Evolutionary conservation across 1,140 invertebrate genomes (phyloP), one percentile per base, ranked within the genome.

Genomic region (Dryas iulia): DNA sequence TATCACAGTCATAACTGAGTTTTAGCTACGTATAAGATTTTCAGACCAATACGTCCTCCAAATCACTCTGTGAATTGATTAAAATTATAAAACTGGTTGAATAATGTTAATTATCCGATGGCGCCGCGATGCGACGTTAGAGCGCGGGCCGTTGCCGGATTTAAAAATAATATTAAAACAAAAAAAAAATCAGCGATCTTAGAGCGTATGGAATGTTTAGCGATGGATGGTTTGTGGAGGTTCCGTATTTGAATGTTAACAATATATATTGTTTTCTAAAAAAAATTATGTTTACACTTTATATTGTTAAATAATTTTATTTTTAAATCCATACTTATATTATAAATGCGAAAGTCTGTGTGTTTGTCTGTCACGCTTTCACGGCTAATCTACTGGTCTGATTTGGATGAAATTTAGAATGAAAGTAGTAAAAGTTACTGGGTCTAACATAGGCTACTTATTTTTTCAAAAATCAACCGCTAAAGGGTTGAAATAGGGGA

Each of bases 81-180:
- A 84, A 81, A 79, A 77, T 77, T 78, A 78, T 78, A 75, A 71
- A 87, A 87, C 85, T 83, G 82, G 85, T 85, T 71, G 77, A 78
- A 75, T 72, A 76, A 79, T 77, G 62, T 74, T 78, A 82, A 77
- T 76, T 78, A 77, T 81, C 71, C 66, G 68, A 66, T 80, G 84
- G 82, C 81, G 82, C 83, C 81, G 74, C 74, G 75, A 56, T 56
- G 53, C 77, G 75, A 83, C 75, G 82, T 82, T 83, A 84, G 79
- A 82, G 53, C 56, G 67, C 59, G 47, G 66, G 26, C 83, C 81
- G 79, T 81, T 84, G 83, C 71, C 80, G 81, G 83, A 82, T 84
- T 86, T 80, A 79, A 86, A 87, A 87, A 83, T 79, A 81, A 83
- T 81, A 78, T 82, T 77, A 76, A 77, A 81, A 80, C 71, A 81